Evolutionary conservation across 1,140 invertebrate genomes (phyloP), one percentile per base, ranked within the genome.

Genomic region (Wasmannia auropunctata): DNA sequence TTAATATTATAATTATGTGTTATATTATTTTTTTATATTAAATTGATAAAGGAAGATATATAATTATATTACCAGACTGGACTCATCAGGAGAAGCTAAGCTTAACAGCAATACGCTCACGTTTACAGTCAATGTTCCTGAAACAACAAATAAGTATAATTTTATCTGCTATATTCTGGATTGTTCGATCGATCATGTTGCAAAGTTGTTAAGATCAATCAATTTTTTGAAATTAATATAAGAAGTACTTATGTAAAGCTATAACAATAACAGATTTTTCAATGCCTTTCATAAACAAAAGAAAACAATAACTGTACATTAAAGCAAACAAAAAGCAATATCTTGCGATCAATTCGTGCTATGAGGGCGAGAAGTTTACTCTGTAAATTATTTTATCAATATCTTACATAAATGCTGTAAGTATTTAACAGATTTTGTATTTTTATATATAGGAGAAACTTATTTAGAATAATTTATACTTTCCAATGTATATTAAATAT

Each of bases 31-130:
- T 31, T 56, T n/a, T 6, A n/a, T 8, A 58, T 11, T 46, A 19
- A 83, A 34, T 0, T 56, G 65, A 37, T 4, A 40, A 56, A 28
- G 1, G 25, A 34, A 67, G 37, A 49, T 70, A 62, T 6, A 75
- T 56, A 91, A 89, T 91, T 69, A 58, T 58, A 96, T 98, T 97
- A 98, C 98, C 97, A 99, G 96, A 96, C 98, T 98, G 92, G 98
- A 98, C 96, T 99, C 98, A 95, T 99, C 98, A 70, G 98, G 98
- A 85, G 98, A 99, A 91, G 98, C 98, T 95, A 99, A 96, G 95
- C 98, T 98, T 93, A 99, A 96, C 91, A 99, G 96, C 94, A 98
- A 96, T 87, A 99, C 98, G 95, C 98, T 98, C 93, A 99, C 98
- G 95, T 99, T 98, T 80, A 99, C 98, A 88, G 97, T 97, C 93